Percentiles rank a stretch among this genome's conserved stretches.
Evolutionary conservation across 2,113 vertebrate species (phyloP).

Genomic region (Todiramphus chloris): DNA sequence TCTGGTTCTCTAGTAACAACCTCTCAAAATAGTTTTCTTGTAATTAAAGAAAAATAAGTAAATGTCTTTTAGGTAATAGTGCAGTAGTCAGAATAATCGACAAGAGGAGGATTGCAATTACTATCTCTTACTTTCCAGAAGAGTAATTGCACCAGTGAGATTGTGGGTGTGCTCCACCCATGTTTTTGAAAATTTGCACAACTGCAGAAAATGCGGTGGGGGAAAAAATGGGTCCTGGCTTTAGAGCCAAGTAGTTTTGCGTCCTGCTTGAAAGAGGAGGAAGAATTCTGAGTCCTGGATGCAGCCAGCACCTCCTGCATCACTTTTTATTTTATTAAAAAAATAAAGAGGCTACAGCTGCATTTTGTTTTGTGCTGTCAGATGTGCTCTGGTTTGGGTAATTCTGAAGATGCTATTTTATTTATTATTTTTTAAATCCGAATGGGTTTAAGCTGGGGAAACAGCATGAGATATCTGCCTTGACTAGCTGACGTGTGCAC

Average conservation of each 20-base stretch:
- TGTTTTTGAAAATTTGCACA: background rate
- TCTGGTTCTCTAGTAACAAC: background rate
- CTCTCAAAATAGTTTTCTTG: background rate
- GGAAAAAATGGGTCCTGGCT: background rate
- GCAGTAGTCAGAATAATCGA: background rate
- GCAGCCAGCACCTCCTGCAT: background rate
- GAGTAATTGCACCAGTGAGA: background rate
- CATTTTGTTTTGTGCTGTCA: background rate
- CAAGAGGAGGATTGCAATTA: background rate
- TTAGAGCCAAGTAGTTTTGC: background rate
- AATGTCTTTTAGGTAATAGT: background rate
- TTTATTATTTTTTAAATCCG: background rate
- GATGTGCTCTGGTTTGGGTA: background rate
- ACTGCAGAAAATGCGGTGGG: background rate
- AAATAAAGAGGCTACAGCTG: background rate
- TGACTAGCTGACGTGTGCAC: background rate
- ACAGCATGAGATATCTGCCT: background rate
- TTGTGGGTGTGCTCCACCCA: background rate
- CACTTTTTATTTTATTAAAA: background rate
- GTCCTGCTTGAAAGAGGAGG: background rate
- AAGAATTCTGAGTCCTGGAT: background rate
- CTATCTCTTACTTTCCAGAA: background rate
- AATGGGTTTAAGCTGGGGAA: background rate
- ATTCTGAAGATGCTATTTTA: background rate
- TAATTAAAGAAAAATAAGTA: background rate